Percentiles rank a stretch among this genome's conserved stretches.
Evolutionary conservation across 2,888 invertebrate species (phyloP).

Genomic region (Acronicta alni): DNA sequence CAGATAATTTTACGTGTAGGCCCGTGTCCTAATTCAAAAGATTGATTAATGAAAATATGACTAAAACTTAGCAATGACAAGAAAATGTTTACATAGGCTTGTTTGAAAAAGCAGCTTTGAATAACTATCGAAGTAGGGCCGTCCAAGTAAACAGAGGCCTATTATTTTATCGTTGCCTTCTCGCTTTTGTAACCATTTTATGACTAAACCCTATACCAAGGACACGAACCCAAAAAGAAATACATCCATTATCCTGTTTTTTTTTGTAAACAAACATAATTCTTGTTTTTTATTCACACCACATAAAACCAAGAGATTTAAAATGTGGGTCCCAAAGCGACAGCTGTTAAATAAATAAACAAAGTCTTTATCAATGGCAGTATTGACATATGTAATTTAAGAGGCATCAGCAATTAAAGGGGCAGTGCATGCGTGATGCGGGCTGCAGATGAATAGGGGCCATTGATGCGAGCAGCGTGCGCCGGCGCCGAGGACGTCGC

Average conservation of each 20-base stretch:
- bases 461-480: constrained; percentile 66
- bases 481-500: constrained; percentile 58
- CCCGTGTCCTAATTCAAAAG: constrained; percentile 43
- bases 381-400: constrained; percentile 66
- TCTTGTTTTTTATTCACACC: constrained; percentile 14
- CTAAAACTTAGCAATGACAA: constrained; percentile 25
- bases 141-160: too few relatives aligned
- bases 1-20: constrained; percentile 24
- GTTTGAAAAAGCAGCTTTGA: constrained; percentile 4
- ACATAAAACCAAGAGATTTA: constrained; percentile 2
- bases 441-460: constrained; percentile 73
- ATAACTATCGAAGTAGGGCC: too few relatives aligned
- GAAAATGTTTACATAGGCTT: constrained; percentile 26
- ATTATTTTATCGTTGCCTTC: too few relatives aligned
- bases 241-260: too few relatives aligned
- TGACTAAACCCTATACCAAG: too few relatives aligned
- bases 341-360: constrained; percentile 38
- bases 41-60: constrained; percentile 28
- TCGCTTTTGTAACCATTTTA: too few relatives aligned
- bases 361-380: constrained; percentile 40
- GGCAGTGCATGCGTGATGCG: constrained; percentile 77
- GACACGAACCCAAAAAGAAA: too few relatives aligned
- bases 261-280: not conserved
- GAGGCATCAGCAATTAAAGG: constrained; percentile 72
- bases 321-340: constrained; percentile 28